Evolutionary conservation across 2,113 vertebrate genomes (phyloP).

Genomic region (Sceloporus undulatus): DNA sequence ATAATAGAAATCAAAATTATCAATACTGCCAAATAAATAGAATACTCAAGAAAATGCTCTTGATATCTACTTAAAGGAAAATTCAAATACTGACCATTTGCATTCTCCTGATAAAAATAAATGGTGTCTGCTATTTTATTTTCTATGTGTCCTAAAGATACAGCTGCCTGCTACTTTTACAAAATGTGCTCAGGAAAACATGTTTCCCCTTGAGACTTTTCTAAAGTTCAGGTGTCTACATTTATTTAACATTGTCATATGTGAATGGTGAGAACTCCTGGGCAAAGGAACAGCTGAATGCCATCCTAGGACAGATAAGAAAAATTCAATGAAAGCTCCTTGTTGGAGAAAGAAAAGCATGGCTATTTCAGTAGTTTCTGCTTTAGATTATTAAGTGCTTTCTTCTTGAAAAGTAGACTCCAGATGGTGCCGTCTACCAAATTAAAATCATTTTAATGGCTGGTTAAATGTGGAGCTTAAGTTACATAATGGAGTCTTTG

Average conservation of each 20-base stretch:
- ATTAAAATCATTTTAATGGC: slow-evolving; percentile 47
- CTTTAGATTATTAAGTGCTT: slow-evolving; percentile 26
- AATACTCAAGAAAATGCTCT: neutral
- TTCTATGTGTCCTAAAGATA: neutral
- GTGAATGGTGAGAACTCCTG: neutral
- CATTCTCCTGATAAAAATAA: neutral
- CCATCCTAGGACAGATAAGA: neutral
- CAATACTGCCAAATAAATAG: neutral
- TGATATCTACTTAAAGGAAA: neutral
- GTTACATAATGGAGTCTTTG: slow-evolving; percentile 29
- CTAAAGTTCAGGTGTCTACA: slow-evolving; percentile 3
- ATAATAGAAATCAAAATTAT: neutral
- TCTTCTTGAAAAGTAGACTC: slow-evolving; percentile 41
- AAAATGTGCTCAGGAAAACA: slow-evolving; percentile 19
- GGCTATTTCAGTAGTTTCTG: slow-evolving; percentile 30
- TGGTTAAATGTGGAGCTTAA: slow-evolving; percentile 44
- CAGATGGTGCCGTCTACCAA: slow-evolving; percentile 34
- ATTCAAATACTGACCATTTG: neutral
- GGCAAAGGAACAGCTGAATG: slow-evolving; percentile 32
- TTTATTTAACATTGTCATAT: slow-evolving; percentile 24
- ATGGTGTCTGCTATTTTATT: neutral
- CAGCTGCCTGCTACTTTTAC: neutral
- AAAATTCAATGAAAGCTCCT: neutral
- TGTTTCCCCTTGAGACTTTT: neutral
- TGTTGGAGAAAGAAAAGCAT: neutral